A percentile compares a stretch with the other conserved stretches of the same genome.
phyloP scores from a whole-genome alignment of 2,888 invertebrate genomes.

The Phlogophora meticulosa region DNA sequence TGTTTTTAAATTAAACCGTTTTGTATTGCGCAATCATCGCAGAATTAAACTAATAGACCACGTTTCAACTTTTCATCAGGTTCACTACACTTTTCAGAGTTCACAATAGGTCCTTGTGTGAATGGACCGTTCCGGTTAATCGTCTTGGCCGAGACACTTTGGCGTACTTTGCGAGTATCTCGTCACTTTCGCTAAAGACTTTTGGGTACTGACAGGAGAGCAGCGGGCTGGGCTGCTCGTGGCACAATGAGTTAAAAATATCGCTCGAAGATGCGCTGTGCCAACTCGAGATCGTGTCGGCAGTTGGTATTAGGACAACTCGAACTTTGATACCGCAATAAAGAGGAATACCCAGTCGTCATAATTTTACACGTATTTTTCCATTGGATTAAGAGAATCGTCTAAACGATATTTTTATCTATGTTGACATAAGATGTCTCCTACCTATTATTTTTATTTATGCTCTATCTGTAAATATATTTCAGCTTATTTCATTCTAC shows the following conservation, averaged over 20 bases:
- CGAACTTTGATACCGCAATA: conserved; percentile 85
- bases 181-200: conserved; percentile 87
- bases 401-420: conserved; percentile 34
- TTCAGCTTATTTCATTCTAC: conserved; percentile 14
- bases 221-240: conserved; percentile 85
- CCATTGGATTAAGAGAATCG: conserved; percentile 36
- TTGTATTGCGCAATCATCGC: conserved; percentile 83
- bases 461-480: conserved; percentile 27
- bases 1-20: conserved; percentile 69
- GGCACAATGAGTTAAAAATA: conserved; percentile 91
- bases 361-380: conserved; percentile 62
- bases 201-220: conserved; percentile 85
- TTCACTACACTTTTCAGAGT: conserved; percentile 69
- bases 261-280: conserved; percentile 90
- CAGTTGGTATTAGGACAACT: conserved; percentile 84
- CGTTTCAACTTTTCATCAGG: conserved; percentile 59
- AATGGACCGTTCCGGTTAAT: conserved; percentile 62
- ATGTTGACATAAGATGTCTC: conserved; percentile 28
- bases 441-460: conserved; percentile 19
- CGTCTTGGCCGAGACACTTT: conserved; percentile 68
- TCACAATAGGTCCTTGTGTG: conserved; percentile 53
- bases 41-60: conserved; percentile 57
- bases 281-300: conserved; percentile 85
- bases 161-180: conserved; percentile 72
- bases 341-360: conserved; percentile 70